These are phyloP conservation scores for Megalopta genalis DNA, from an alignment of 1,140 invertebrate genomes.

Conservation along the genomic window DNA sequence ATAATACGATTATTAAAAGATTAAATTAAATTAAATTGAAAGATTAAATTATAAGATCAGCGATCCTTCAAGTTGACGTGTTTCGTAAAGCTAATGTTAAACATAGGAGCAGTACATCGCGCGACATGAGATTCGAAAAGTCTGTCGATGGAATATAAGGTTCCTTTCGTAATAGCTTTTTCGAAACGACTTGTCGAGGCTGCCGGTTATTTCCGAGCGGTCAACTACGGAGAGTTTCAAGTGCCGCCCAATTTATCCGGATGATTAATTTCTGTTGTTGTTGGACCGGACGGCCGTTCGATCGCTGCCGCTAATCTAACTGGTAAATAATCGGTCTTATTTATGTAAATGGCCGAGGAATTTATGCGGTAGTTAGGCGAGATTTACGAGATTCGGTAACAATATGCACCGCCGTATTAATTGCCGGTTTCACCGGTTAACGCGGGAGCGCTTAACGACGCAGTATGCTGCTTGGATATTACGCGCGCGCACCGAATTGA, in stretches of 20 bases:
- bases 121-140: too few relatives aligned
- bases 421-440: slow-evolving; percentile 24
- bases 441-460: slow-evolving; percentile 38
- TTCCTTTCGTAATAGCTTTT: too few relatives aligned
- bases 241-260: slow-evolving; percentile 21
- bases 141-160: too few relatives aligned
- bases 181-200: neutral
- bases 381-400: slow-evolving; percentile 61
- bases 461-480: slow-evolving; percentile 29
- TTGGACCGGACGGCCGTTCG: slow-evolving; percentile 31
- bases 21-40: too few relatives aligned
- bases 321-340: slow-evolving; percentile 53
- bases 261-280: slow-evolving; percentile 48
- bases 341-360: slow-evolving; percentile 29
- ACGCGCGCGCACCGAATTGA: slow-evolving; percentile 38
- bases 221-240: neutral
- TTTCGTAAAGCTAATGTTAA: too few relatives aligned
- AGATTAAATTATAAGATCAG: too few relatives aligned
- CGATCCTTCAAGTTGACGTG: too few relatives aligned
- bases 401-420: slow-evolving; percentile 52
- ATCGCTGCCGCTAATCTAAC: slow-evolving; percentile 45
- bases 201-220: too few relatives aligned
- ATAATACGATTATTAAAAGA: too few relatives aligned
- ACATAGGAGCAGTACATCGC: too few relatives aligned
- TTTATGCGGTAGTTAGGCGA: slow-evolving; percentile 52